Conservation (phyloP, 1,140 invertebrate genomes). For the Thalassaphorura encarpata region DNA sequence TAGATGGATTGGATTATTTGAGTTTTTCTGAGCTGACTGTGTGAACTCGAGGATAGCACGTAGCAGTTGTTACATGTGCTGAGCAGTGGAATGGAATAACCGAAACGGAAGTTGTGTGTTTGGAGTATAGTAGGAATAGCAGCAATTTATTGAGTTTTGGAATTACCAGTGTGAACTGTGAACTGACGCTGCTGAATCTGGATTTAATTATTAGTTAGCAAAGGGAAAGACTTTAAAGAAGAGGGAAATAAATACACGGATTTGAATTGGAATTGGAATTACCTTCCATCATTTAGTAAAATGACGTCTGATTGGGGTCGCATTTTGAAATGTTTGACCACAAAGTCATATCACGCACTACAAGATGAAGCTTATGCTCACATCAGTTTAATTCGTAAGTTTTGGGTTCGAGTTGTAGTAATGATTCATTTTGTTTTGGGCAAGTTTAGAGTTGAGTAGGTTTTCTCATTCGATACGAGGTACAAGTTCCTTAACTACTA, state of each 20-base stretch:
- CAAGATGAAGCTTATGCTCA: constrained; percentile 33
- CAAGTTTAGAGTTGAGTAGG: too few relatives aligned
- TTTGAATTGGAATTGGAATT: neutral
- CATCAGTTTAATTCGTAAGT: constrained; percentile 32
- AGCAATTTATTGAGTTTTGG: neutral
- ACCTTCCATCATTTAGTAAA: constrained; percentile 22
- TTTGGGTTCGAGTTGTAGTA: neutral
- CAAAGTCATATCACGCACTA: constrained; percentile 31
- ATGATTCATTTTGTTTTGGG: neutral
- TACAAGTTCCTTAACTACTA: neutral
- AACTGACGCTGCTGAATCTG: too few relatives aligned
- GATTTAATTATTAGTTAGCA: too few relatives aligned
- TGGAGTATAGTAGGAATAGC: neutral
- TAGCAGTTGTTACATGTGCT: neutral
- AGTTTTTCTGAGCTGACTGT: too few relatives aligned
- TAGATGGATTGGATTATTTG: too few relatives aligned
- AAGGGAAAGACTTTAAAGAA: too few relatives aligned
- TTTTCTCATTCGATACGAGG: neutral
- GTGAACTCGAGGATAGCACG: neutral
- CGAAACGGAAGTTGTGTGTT: neutral
- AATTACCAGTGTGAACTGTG: neutral
- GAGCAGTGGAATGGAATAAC: neutral
- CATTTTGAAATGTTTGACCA: constrained; percentile 31
- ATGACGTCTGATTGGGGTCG: constrained; percentile 33
- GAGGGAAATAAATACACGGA: too few relatives aligned